phyloP scores from a whole-genome alignment of 1,140 invertebrate species.

The Medauroidea extradentata region DNA sequence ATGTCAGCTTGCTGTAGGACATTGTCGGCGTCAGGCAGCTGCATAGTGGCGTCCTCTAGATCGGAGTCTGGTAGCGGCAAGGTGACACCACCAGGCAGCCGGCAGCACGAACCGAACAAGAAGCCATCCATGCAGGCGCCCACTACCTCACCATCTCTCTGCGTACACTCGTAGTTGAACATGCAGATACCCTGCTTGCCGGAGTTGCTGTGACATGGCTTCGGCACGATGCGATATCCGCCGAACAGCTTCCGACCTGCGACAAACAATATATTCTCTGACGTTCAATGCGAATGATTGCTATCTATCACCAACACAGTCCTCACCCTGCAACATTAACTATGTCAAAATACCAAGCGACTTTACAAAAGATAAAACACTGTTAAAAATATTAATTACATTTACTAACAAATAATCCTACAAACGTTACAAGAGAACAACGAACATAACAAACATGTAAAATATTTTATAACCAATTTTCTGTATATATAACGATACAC shows the following conservation, averaged over 20 bases:
- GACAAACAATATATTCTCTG: conserved; percentile 43
- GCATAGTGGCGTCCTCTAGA: background rate
- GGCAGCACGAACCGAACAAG: conserved; percentile 85
- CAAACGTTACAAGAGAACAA: no score
- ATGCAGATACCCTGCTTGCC: conserved; percentile 70
- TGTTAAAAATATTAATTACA: no score
- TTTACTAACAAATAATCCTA: no score
- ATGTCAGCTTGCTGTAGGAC: background rate
- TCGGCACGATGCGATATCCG: conserved; percentile 77
- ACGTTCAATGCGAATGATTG: no score
- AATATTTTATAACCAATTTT: no score
- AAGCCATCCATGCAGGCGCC: conserved; percentile 89
- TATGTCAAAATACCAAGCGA: no score
- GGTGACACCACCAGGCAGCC: conserved; percentile 47
- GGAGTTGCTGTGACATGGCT: conserved; percentile 51
- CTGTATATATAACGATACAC: no score
- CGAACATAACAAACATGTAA: no score
- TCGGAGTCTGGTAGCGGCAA: background rate
- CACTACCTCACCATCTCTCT: conserved; percentile 74
- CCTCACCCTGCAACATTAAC: no score
- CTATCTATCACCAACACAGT: no score
- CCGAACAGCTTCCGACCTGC: conserved; percentile 73
- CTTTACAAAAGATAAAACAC: no score
- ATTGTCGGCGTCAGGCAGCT: background rate
- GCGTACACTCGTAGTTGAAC: conserved; percentile 88